A percentile compares a stretch with the other conserved stretches of the same genome.
phyloP scores from a whole-genome alignment of 1,140 invertebrate species.

The Drosophila paulistorum region DNA sequence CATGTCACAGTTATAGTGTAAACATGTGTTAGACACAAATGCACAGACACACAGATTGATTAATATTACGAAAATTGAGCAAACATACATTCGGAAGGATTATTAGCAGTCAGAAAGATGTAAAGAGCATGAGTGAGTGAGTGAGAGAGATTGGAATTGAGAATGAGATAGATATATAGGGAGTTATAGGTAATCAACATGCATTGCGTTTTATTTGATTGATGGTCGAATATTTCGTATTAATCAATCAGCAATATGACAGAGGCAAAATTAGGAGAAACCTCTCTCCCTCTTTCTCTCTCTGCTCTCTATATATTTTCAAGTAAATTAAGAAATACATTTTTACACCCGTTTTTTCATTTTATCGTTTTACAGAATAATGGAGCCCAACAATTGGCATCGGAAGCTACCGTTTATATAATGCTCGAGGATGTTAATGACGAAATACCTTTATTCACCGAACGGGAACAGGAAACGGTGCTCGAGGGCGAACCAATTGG shows the following conservation, averaged over 20 bases:
- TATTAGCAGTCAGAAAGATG: conserved; percentile 1
- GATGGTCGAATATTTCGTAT: conserved; percentile 8
- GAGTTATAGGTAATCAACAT: conserved; percentile 4
- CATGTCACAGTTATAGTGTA: conserved; percentile 38
- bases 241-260: conserved; percentile 25
- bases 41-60: conserved; percentile 4
- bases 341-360: conserved; percentile 15
- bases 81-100: conserved; percentile 10
- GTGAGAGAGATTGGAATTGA: neutral
- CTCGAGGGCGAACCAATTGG: conserved; percentile 96
- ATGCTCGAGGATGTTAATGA: conserved; percentile 98
- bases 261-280: conserved; percentile 12
- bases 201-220: conserved; percentile 7
- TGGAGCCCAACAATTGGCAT: conserved; percentile 96
- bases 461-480: conserved; percentile 96
- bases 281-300: too few relatives aligned
- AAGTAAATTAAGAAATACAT: conserved; percentile 24
- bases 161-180: neutral
- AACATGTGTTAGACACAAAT: conserved; percentile 40
- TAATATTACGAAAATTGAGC: conserved; percentile 51
- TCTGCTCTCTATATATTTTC: neutral
- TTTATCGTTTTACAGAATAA: conserved; percentile 89
- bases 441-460: conserved; percentile 97
- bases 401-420: conserved; percentile 96
- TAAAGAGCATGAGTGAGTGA: neutral